Base-by-base conservation (phyloP, 53 echinoderm and acorn worm species). In the Astropecten irregularis region DNA sequence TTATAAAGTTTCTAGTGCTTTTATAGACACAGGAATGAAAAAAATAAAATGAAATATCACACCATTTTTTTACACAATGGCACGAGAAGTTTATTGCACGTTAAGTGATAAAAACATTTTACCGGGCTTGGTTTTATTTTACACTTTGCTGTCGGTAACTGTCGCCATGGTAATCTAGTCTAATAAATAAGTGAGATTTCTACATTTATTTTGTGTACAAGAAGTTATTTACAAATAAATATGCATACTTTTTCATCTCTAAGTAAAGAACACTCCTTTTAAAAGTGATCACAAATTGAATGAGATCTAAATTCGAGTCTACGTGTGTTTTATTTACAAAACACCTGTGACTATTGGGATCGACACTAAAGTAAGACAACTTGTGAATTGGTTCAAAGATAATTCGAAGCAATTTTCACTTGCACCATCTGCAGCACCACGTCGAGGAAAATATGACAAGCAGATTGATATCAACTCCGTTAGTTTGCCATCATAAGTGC, bases 1-100 rank as follows among this genome's bases (percentile, higher is more conserved):
- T n/a, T n/a, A n/a, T n/a, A n/a, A n/a, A n/a, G n/a, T n/a, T n/a
- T n/a, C n/a, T n/a, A n/a, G n/a, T n/a, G n/a, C n/a, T n/a, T n/a
- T n/a, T n/a, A n/a, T n/a, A n/a, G n/a, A n/a, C n/a, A n/a, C n/a
- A n/a, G n/a, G n/a, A n/a, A n/a, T n/a, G n/a, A n/a, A n/a, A n/a
- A n/a, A n/a, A n/a, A n/a, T n/a, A n/a, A n/a, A n/a, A n/a, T n/a
- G n/a, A n/a, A n/a, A n/a, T n/a, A n/a, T n/a, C n/a, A n/a, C n/a
- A n/a, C n/a, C n/a, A n/a, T n/a, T n/a, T n/a, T 69, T 29, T 74
- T 56, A 74, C 74, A 74, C 74, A 74, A 74, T 74, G 74, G 74
- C 74, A 74, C 74, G 35, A 74, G 74, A 74, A 56, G 55, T 74
- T 74, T 74, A 74, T 74, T 74, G 74, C 74, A 74, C 74, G 56